Base-by-base conservation (phyloP, 2,113 vertebrate genomes). In the Danionella cerebrum region DNA sequence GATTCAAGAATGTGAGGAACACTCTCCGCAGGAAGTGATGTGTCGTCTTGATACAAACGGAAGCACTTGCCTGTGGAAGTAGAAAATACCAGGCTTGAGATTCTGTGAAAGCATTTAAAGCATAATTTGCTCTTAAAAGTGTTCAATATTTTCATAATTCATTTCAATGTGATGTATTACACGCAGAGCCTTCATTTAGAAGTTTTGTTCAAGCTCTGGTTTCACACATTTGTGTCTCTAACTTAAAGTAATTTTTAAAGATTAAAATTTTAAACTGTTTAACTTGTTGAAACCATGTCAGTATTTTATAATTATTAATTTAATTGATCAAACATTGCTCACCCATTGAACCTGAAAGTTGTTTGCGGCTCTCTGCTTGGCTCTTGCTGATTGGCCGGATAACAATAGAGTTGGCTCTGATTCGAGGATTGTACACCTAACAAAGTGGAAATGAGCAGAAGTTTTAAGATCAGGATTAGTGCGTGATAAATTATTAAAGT, bases 381-480 rank as follows among this genome's bases (percentile, higher is more conserved):
- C 87, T 91, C 50, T 82, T 84, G 83, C 90, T 96, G 85, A 94
- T 91, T 57, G 91, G 88, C 70, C 78, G 87, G 13, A 78, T 85
- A 41, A 91, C 78, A 36, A 88, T 85, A 0, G 91, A 91, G 75
- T 86, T 84, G 12, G 93, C 91, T 79, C 92, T 85, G 77, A 96
- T 93, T 80, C 91, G 86, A 10, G 93, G 92, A 82, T 89, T 93
- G 83, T 94, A 96, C 62, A 97, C 90, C 93, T 97, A 62, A 59
- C 21, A 57, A n/a, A 72, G 25, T 27, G 19, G 25, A 52, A n/a
- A n/a, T n/a, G n/a, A n/a, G n/a, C n/a, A n/a, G n/a, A n/a, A n/a
- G n/a, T n/a, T n/a, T n/a, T n/a, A n/a, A n/a, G n/a, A n/a, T n/a
- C n/a, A n/a, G n/a, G n/a, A n/a, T n/a, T n/a, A n/a, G n/a, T n/a